Conservation (phyloP, 2,888 invertebrate genomes). For the Creontiades dilutus region DNA sequence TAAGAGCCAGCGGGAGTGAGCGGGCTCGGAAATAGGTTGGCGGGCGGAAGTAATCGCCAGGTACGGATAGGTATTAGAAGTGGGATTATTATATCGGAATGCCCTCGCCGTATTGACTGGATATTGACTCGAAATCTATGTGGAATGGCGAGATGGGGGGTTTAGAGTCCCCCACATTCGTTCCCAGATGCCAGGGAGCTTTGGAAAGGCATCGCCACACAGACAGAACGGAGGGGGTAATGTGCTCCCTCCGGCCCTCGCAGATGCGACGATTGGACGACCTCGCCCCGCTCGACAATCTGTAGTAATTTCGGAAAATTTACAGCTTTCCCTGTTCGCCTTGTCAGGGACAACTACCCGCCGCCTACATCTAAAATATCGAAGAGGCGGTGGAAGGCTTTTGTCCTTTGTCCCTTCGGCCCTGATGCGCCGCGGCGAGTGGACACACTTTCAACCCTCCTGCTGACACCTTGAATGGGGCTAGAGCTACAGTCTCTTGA, state of each 20-base stretch:
- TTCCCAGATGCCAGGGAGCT: neutral
- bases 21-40: neutral
- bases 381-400: slow-evolving; percentile 23
- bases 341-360: neutral
- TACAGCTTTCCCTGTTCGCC: neutral
- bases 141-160: neutral
- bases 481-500: slow-evolving; percentile 7
- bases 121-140: slow-evolving; percentile 22
- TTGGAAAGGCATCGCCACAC: neutral
- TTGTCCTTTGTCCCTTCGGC: slow-evolving; percentile 2
- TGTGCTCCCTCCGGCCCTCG: neutral
- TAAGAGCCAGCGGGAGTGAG: neutral
- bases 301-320: slow-evolving; percentile 36
- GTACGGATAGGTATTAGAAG: slow-evolving; percentile 7
- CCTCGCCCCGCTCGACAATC: slow-evolving; percentile 2
- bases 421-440: slow-evolving; percentile 1
- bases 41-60: neutral
- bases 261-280: slow-evolving; percentile 23
- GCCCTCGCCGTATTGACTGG: neutral
- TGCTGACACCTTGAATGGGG: slow-evolving; percentile 25
- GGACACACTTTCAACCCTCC: slow-evolving; percentile 27
- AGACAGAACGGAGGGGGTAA: neutral
- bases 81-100: slow-evolving; percentile 42
- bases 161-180: neutral
- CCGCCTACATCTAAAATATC: slow-evolving; percentile 42